Percentiles rank a stretch among this genome's conserved stretches.
These are phyloP conservation scores for Hyposmocoma kahamanoa DNA, from an alignment of 1,140 invertebrate species.

Conservation along the genomic window DNA sequence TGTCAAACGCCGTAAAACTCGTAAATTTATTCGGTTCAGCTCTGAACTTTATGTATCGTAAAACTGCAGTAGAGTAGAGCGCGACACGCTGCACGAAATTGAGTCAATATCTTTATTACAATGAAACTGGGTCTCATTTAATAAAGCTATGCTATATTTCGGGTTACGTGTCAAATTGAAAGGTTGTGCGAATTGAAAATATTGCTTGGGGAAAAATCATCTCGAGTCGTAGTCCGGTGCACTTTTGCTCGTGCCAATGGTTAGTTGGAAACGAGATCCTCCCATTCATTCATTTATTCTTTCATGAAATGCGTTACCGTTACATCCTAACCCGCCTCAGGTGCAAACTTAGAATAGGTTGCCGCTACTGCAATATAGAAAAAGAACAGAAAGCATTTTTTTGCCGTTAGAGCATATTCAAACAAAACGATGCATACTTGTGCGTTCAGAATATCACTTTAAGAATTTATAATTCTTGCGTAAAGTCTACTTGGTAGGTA, in stretches of 20 bases:
- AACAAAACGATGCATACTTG: conserved; percentile 1
- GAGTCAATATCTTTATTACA: conserved; percentile 38
- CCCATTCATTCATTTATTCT: conserved; percentile 58
- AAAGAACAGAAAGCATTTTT: conserved; percentile 57
- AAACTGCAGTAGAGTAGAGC: conserved; percentile 25
- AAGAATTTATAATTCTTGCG: too few species aligned
- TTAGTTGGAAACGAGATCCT: conserved; percentile 55
- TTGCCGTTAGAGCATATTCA: conserved; percentile 35
- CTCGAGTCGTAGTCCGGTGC: conserved; percentile 19
- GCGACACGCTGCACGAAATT: conserved; percentile 23
- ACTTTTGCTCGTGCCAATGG: conserved; percentile 45
- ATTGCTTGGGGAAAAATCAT: too few species aligned
- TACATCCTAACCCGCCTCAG: conserved; percentile 35
- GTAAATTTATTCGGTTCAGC: conserved; percentile 24
- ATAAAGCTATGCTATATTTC: conserved; percentile 29
- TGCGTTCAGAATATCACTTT: too few species aligned
- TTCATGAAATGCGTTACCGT: conserved; percentile 63
- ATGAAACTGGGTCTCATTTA: conserved; percentile 27
- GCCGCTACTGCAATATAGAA: conserved; percentile 38
- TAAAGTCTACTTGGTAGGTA: too few species aligned
- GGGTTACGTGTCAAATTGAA: too few species aligned
- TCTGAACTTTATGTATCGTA: conserved; percentile 40
- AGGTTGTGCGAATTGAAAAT: too few species aligned
- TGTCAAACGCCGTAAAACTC: conserved; percentile 12
- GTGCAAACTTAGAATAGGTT: conserved; percentile 47